Evolutionary conservation across 2,113 vertebrate species (phyloP).

Genomic region (Oncorhynchus keta): DNA sequence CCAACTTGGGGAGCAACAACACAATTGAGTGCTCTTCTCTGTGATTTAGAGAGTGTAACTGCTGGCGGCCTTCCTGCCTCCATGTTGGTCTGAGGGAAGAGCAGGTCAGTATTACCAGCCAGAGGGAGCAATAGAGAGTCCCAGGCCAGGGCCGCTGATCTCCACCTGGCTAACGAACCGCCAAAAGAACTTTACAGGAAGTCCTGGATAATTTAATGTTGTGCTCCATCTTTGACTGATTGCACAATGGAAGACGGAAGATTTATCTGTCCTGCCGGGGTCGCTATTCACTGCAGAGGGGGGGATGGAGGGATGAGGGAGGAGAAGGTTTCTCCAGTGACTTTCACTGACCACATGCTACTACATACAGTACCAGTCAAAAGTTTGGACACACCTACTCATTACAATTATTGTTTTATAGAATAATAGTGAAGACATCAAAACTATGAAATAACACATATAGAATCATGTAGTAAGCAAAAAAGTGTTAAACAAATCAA

Average conservation of each 20-base stretch:
- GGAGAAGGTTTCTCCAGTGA: constrained; percentile 51
- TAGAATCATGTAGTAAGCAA: too few relatives aligned
- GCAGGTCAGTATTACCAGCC: constrained; percentile 54
- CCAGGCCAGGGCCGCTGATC: constrained; percentile 56
- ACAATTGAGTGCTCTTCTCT: constrained; percentile 40
- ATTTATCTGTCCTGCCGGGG: constrained; percentile 76
- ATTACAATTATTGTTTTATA: too few relatives aligned
- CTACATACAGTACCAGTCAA: constrained; percentile 7
- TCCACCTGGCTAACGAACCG: constrained; percentile 61
- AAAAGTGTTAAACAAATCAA: too few relatives aligned
- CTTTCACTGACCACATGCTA: constrained; percentile 50
- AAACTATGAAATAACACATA: too few relatives aligned
- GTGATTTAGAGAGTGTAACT: constrained; percentile 59
- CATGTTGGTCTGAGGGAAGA: constrained; percentile 42
- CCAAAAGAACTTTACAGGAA: constrained; percentile 71
- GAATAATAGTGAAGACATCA: too few relatives aligned
- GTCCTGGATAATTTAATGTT: constrained; percentile 78
- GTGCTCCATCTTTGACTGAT: constrained; percentile 68
- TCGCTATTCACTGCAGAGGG: constrained; percentile 73
- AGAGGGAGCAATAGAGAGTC: constrained; percentile 21
- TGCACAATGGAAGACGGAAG: constrained; percentile 73
- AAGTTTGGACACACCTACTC: too few relatives aligned
- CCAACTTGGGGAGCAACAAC: constrained; percentile 30
- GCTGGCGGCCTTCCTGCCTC: constrained; percentile 63
- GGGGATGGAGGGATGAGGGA: constrained; percentile 27